Evolutionary conservation across 2,888 invertebrate genomes (phyloP), one percentile per base, ranked within the genome.

Genomic region (Sialis lutaria): DNA sequence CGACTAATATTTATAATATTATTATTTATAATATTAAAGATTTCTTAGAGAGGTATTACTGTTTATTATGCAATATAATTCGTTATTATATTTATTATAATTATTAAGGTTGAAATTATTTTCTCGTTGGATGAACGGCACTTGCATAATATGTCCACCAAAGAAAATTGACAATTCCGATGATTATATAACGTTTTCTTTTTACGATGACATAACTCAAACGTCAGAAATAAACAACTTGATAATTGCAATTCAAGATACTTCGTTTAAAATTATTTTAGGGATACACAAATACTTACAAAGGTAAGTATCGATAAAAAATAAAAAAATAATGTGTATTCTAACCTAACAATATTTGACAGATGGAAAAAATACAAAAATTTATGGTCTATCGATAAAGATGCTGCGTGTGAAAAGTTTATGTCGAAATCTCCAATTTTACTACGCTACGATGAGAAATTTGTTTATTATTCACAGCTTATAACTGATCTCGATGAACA

Each of bases 61-160:
- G 3, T 9, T 6, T 6, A 31, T 39, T 6, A 5, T 22, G 31
- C 6, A 7, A 30, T 30, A 30, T 5, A 30, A 30, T 31, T 30
- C 7, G 10, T 7, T 30, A 13, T 6, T 37, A 8, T 37, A 41
- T 41, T 6, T 41, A n/a, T 41, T 1, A 6, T 9, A 6, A 6
- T 48, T 40, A 42, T 55, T 33, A 56, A 82, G 82, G 50, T 61
- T 88, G 6, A 83, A 81, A 55, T 63, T 71, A 1, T 86, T 92
- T 58, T 75, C 82, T 0, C 77, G 92, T 6, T 93, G 92, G 92
- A 83, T 87, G 82, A 71, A 77, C 55, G 79, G 79, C 8, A 83
- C 84, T 1, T 92, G 91, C 56, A 58, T 86, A 1, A 73, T 78
- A 37, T 84, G 85, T 50, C 70, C 75, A 1, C 76, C 81, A 1